phyloP scores from a whole-genome alignment of 1,140 invertebrate species.

The Papilio xuthus region DNA sequence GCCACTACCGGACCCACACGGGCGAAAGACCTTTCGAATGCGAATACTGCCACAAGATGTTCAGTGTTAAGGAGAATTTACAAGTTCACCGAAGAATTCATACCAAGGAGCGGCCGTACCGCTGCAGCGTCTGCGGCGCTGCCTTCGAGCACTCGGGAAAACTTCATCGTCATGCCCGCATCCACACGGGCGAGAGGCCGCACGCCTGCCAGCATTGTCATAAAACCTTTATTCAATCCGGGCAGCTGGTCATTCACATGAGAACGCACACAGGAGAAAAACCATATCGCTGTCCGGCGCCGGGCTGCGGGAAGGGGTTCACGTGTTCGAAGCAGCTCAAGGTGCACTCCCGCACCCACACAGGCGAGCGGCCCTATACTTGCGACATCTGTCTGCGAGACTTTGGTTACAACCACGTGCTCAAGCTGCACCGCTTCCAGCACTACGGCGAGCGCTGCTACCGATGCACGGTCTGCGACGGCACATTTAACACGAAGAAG shows the following conservation, averaged over 20 bases:
- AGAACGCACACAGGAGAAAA: slow-evolving; percentile 95
- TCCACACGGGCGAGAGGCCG: slow-evolving; percentile 95
- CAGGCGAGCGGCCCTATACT: slow-evolving; percentile 90
- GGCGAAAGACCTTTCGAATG: slow-evolving; percentile 93
- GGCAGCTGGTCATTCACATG: slow-evolving; percentile 92
- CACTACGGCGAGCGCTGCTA: slow-evolving; percentile 96
- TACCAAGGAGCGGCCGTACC: slow-evolving; percentile 93
- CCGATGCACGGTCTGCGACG: slow-evolving; percentile 94
- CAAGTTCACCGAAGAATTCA: slow-evolving; percentile 96
- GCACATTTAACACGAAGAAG: slow-evolving; percentile 94
- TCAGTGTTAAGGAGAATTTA: slow-evolving; percentile 95
- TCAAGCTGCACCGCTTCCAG: slow-evolving; percentile 94
- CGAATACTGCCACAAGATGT: slow-evolving; percentile 95
- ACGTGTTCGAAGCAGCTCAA: slow-evolving; percentile 95
- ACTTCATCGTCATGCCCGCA: slow-evolving; percentile 95
- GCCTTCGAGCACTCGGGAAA: slow-evolving; percentile 97
- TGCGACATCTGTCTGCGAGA: slow-evolving; percentile 84
- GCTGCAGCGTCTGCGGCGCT: slow-evolving; percentile 94
- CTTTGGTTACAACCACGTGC: slow-evolving; percentile 93
- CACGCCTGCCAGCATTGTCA: slow-evolving; percentile 96
- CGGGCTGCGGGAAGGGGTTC: slow-evolving; percentile 92
- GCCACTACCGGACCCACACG: slow-evolving; percentile 95
- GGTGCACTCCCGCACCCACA: slow-evolving; percentile 92
- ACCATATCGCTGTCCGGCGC: slow-evolving; percentile 92
- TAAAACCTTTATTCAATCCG: slow-evolving; percentile 95